These are phyloP conservation scores for Micronycteris hirsuta DNA, from an alignment of 2,113 vertebrate species.

Conservation along the genomic window DNA sequence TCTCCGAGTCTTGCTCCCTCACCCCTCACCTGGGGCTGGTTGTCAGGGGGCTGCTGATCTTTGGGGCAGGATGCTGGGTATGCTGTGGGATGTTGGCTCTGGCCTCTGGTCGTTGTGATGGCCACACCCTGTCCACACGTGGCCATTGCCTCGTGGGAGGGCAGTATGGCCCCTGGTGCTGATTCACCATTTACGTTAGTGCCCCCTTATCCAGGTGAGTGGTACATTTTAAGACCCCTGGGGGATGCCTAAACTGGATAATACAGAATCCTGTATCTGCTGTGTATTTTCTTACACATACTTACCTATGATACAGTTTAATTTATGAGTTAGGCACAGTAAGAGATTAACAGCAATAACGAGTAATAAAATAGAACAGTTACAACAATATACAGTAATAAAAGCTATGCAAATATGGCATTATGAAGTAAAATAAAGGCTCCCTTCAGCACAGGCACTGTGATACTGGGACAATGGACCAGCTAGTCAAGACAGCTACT, in stretches of 20 bases:
- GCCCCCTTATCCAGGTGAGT: neutral
- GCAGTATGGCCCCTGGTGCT: too few relatives aligned
- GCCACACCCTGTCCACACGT: neutral
- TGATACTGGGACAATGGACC: neutral
- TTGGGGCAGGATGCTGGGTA: neutral
- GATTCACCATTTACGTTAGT: neutral
- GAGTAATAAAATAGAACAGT: neutral
- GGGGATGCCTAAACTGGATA: neutral
- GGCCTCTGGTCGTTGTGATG: neutral
- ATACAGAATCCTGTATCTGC: too few relatives aligned
- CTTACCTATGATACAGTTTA: neutral
- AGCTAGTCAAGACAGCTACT: neutral
- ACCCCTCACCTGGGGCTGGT: neutral
- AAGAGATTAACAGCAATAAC: neutral
- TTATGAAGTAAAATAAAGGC: neutral
- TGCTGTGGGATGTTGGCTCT: neutral
- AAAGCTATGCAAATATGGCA: neutral
- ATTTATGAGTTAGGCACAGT: neutral
- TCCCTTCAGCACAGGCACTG: neutral
- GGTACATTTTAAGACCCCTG: neutral
- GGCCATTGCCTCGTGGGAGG: neutral
- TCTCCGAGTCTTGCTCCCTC: too few relatives aligned
- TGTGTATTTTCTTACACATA: neutral
- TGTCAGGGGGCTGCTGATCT: neutral
- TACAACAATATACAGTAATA: neutral